phyloP scores from a whole-genome alignment of 2,797 vertebrate genomes.

The Leptodactylus fallax region DNA sequence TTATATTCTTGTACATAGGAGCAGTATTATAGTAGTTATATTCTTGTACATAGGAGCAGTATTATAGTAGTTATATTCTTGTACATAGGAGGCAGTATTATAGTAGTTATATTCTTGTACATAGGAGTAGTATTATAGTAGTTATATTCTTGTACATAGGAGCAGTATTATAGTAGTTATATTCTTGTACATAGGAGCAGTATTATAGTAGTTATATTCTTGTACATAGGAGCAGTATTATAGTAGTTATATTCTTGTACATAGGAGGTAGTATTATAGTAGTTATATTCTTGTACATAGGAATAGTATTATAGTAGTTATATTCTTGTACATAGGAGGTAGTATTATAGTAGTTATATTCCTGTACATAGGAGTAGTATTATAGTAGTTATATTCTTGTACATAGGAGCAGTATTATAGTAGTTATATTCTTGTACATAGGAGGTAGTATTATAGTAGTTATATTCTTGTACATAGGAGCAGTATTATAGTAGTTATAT shows the following conservation, averaged over 20 bases:
- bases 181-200: background rate
- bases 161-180: too few relatives aligned
- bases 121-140: background rate
- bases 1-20: background rate
- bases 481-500: background rate
- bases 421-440: background rate
- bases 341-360: too few relatives aligned
- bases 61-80: constrained; percentile 1
- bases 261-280: too few relatives aligned
- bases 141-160: background rate
- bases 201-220: constrained; percentile 4
- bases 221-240: background rate
- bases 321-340: too few relatives aligned
- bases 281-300: background rate
- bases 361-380: background rate
- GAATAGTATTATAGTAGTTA: too few relatives aligned
- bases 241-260: too few relatives aligned
- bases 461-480: background rate
- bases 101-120: constrained; percentile 7
- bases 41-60: background rate
- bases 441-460: background rate
- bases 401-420: background rate
- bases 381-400: background rate
- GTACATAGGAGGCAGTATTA: background rate
- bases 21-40: constrained; percentile 3